Percentiles rank a stretch among this genome's conserved stretches.
phyloP scores from a whole-genome alignment of 2,113 vertebrate species.

The Indicator indicator region DNA sequence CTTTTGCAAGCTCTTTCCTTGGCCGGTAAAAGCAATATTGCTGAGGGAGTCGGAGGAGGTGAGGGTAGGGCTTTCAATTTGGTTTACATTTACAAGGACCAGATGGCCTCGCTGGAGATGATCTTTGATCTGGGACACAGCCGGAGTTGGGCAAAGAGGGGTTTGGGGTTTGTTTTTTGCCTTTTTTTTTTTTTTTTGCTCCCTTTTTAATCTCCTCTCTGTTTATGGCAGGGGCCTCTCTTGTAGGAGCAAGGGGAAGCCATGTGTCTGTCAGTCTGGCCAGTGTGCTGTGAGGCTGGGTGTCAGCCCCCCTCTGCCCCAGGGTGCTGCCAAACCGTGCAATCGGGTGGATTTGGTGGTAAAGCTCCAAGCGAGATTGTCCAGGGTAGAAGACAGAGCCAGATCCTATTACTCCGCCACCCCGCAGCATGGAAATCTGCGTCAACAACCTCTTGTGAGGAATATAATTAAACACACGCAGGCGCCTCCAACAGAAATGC shows the following conservation, averaged over 20 bases:
- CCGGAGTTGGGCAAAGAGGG: conserved; percentile 30
- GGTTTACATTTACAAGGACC: conserved; percentile 72
- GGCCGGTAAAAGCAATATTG: conserved; percentile 34
- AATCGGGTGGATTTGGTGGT: neutral
- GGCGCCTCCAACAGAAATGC: neutral
- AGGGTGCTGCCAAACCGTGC: neutral
- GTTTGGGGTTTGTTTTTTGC: neutral
- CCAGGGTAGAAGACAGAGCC: neutral
- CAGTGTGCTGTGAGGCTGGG: rapidly evolving
- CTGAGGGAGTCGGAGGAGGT: conserved; percentile 46
- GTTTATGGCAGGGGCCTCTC: neutral
- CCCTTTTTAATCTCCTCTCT: neutral
- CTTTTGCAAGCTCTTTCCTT: neutral
- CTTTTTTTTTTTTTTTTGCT: neutral
- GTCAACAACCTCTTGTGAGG: neutral
- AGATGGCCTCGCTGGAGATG: conserved; percentile 66
- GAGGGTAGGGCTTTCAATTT: conserved; percentile 66
- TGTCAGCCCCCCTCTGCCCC: neutral
- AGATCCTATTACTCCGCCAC: neutral
- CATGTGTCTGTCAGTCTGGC: neutral
- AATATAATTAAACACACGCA: neutral
- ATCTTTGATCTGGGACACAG: conserved; percentile 68
- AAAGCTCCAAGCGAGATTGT: neutral
- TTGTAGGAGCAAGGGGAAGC: neutral
- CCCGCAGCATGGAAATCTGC: neutral